A percentile compares a stretch with the other conserved stretches of the same genome.
Evolutionary conservation across 2,113 vertebrate species (phyloP).

Genomic region (Lepisosteus osseus): DNA sequence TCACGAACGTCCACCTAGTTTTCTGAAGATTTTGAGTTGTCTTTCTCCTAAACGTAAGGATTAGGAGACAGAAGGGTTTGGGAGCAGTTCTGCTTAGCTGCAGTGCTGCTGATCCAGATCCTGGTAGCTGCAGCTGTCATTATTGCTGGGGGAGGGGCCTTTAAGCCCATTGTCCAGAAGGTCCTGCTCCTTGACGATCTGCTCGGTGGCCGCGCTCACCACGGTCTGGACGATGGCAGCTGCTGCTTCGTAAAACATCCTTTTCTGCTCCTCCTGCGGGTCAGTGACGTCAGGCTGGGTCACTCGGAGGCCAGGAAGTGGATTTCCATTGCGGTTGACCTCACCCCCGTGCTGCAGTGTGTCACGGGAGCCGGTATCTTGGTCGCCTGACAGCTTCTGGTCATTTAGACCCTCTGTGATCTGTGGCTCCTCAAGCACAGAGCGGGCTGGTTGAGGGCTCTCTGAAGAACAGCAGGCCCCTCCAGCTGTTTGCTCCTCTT

Average conservation of each 20-base stretch:
- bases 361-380: no score
- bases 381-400: no score
- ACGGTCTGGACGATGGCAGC: slow-evolving; percentile 62
- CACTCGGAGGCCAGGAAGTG: slow-evolving; percentile 26
- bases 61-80: background rate
- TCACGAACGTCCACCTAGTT: no score
- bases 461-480: no score
- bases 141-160: slow-evolving; percentile 29
- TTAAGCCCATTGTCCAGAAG: slow-evolving; percentile 43
- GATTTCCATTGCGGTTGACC: slow-evolving; percentile 41
- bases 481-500: no score
- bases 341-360: slow-evolving; percentile 6
- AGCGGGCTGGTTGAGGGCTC: no score
- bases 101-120: slow-evolving; percentile 30
- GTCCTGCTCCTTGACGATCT: slow-evolving; percentile 60
- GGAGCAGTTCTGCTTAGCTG: slow-evolving; percentile 22
- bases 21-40: no score
- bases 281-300: slow-evolving; percentile 33
- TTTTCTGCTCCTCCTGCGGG: slow-evolving; percentile 51
- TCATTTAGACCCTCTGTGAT: no score
- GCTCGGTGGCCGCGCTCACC: slow-evolving; percentile 56
- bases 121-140: slow-evolving; percentile 17
- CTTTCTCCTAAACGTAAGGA: no score
- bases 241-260: slow-evolving; percentile 54
- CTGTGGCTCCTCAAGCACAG: no score